Conservation (phyloP, 2,797 vertebrate species). For the Fistularia tabacaria region DNA sequence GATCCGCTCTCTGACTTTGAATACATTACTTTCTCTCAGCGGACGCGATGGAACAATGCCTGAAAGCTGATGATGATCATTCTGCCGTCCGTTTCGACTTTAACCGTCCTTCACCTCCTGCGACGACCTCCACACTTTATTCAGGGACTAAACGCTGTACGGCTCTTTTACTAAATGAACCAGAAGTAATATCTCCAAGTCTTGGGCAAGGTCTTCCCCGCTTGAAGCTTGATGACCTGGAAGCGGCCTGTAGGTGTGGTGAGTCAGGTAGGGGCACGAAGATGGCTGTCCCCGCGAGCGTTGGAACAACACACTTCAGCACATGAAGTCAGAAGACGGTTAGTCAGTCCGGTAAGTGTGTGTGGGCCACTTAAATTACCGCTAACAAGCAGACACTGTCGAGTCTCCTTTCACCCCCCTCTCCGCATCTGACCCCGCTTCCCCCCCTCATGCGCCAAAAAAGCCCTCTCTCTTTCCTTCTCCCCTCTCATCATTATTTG, state of each 20-base stretch:
- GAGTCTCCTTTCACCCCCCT: constrained; percentile 18
- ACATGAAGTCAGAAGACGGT: constrained; percentile 50
- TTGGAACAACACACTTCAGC: constrained; percentile 48
- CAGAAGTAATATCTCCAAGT: constrained; percentile 57
- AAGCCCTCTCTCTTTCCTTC: constrained; percentile 7
- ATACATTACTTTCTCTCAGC: constrained; percentile 21
- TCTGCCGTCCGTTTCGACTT: constrained; percentile 40
- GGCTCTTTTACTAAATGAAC: constrained; percentile 60
- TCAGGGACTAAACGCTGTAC: constrained; percentile 51
- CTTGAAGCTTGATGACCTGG: constrained; percentile 72
- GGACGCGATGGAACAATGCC: constrained; percentile 32
- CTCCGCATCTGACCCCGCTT: constrained; percentile 8
- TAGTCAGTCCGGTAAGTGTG: constrained; percentile 50
- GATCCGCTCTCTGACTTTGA: constrained; percentile 17
- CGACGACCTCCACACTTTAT: constrained; percentile 23
- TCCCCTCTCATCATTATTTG: constrained; percentile 55
- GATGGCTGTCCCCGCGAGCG: constrained; percentile 58
- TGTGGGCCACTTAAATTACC: constrained; percentile 46
- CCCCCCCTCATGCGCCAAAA: constrained; percentile 10
- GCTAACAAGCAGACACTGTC: constrained; percentile 48
- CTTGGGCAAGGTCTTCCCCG: constrained; percentile 69
- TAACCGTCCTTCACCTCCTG: constrained; percentile 27
- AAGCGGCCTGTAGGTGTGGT: constrained; percentile 75
- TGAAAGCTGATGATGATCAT: constrained; percentile 45
- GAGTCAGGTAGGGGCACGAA: constrained; percentile 75